Percentiles rank a stretch among this genome's conserved stretches.
phyloP scores from a whole-genome alignment of 1,140 invertebrate species.

The Coelopa frigida region DNA sequence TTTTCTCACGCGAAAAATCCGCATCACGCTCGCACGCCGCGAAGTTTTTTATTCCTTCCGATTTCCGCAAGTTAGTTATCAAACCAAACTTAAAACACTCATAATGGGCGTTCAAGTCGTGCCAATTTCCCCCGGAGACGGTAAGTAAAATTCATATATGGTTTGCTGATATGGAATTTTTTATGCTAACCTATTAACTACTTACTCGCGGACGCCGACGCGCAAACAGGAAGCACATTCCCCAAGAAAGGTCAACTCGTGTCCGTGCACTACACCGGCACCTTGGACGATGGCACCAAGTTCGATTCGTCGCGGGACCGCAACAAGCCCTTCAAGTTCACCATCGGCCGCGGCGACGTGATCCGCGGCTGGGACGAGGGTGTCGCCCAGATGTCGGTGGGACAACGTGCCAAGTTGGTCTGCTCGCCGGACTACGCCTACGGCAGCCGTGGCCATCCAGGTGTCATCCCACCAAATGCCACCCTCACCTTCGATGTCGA shows the following conservation, averaged over 20 bases:
- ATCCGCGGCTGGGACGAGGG: constrained; percentile 96
- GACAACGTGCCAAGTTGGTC: constrained; percentile 80
- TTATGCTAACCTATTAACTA: constrained; percentile 8
- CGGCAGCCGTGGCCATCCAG: constrained; percentile 80
- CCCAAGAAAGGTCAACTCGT: constrained; percentile 90
- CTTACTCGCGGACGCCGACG: constrained; percentile 2
- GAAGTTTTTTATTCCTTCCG: too few species aligned
- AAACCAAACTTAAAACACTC: constrained; percentile 16
- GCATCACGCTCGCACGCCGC: too few species aligned
- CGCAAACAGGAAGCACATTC: constrained; percentile 67
- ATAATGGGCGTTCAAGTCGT: constrained; percentile 72
- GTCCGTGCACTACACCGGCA: constrained; percentile 91
- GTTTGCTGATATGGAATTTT: neutral
- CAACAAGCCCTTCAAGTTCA: constrained; percentile 88
- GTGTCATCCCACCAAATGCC: constrained; percentile 89
- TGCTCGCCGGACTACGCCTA: constrained; percentile 91
- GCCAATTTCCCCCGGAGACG: constrained; percentile 64
- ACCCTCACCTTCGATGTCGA: constrained; percentile 94
- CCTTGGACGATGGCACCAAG: constrained; percentile 76
- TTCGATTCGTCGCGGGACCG: constrained; percentile 92
- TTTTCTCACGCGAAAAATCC: too few species aligned
- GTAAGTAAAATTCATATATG: constrained; percentile 49
- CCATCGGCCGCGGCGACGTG: constrained; percentile 78
- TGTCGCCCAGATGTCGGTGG: constrained; percentile 88
- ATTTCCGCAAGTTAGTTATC: too few species aligned